Conservation (phyloP, 2,113 vertebrate genomes). For the Cranoglanis bouderius region DNA sequence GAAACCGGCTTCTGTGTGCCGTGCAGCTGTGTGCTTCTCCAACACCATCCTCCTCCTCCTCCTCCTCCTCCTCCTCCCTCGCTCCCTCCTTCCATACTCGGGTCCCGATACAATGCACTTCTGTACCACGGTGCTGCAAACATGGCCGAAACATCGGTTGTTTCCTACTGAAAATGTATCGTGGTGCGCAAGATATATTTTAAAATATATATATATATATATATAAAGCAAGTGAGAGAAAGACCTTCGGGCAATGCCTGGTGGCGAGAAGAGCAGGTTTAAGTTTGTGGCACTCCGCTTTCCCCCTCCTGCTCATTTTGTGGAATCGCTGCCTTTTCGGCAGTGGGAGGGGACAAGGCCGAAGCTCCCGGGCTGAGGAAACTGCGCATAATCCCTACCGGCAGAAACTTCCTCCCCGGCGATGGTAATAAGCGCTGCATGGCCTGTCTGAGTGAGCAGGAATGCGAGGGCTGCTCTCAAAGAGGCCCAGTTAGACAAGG, state of each 20-base stretch:
- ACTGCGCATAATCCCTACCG: conserved; percentile 86
- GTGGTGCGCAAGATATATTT: background rate
- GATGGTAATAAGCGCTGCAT: conserved; percentile 73
- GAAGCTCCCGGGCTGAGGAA: conserved; percentile 79
- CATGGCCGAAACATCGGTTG: conserved; percentile 1
- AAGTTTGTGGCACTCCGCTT: conserved; percentile 58
- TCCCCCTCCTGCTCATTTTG: conserved; percentile 64
- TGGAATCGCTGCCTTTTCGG: conserved; percentile 72
- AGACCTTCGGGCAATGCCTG: conserved; percentile 56
- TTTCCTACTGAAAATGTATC: conserved; percentile 2
- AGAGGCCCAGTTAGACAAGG: conserved; percentile 92
- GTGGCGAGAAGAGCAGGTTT: conserved; percentile 68
- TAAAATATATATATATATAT: background rate
- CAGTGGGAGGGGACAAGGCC: conserved; percentile 83
- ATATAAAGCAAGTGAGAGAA: background rate
- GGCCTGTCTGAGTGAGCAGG: conserved; percentile 85
- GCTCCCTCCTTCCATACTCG: conserved; percentile 38
- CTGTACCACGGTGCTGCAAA: conserved; percentile 18
- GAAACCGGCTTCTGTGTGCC: conserved; percentile 73
- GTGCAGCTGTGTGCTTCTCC: conserved; percentile 84
- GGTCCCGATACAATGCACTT: conserved; percentile 50
- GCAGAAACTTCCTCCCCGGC: conserved; percentile 79
- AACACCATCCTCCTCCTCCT: conserved; percentile 68
- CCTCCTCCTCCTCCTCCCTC: conserved; percentile 56
- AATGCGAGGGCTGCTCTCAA: conserved; percentile 89